Percentiles rank a stretch among this genome's conserved stretches.
Evolutionary conservation across 2,888 invertebrate species (phyloP).

Genomic region (Cheilosia soror): DNA sequence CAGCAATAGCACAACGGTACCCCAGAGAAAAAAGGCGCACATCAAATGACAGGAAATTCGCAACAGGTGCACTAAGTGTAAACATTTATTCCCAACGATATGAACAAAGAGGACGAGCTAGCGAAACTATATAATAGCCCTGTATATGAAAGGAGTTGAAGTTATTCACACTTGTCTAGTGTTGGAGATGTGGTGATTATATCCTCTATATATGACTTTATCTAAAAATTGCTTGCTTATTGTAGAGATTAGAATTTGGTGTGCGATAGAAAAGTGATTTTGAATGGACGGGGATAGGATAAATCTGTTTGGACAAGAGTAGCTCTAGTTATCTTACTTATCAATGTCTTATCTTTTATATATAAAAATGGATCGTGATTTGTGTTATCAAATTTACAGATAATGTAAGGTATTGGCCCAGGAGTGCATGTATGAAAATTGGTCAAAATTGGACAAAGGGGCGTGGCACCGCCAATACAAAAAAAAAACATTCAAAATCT

Average conservation of each 20-base stretch:
- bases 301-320: too few species aligned
- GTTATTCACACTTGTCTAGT: slow-evolving; percentile 41
- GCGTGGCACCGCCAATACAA: too few species aligned
- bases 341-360: too few species aligned
- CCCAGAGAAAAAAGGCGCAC: slow-evolving; percentile 62
- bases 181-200: neutral
- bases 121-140: neutral
- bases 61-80: slow-evolving; percentile 75
- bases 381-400: too few species aligned
- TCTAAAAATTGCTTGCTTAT: neutral
- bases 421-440: too few species aligned
- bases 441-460: too few species aligned
- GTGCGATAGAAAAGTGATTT: neutral
- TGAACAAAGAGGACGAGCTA: slow-evolving; percentile 30
- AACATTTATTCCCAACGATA: slow-evolving; percentile 71
- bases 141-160: slow-evolving; percentile 20
- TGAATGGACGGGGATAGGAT: neutral
- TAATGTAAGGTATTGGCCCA: too few species aligned
- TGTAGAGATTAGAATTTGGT: neutral
- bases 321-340: too few species aligned
- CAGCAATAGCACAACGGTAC: slow-evolving; percentile 52
- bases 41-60: slow-evolving; percentile 69
- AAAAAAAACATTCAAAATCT: too few species aligned
- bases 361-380: too few species aligned
- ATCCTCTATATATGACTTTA: slow-evolving; percentile 2